Base-by-base conservation (phyloP, 2,888 invertebrate species). In the Chrysotoxum bicinctum region DNA sequence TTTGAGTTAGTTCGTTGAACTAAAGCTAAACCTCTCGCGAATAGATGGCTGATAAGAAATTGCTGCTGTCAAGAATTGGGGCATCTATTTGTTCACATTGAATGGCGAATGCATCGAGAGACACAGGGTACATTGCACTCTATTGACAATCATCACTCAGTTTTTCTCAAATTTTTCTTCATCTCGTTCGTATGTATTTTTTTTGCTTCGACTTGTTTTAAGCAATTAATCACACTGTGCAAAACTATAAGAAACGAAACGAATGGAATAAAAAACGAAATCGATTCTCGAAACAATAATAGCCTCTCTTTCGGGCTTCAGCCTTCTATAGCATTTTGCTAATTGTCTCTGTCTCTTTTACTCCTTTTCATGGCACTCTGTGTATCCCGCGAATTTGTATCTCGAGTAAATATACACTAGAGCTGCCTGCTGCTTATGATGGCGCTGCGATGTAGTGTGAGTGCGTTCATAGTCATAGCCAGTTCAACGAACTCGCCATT, bases 401-500 rank as follows among this genome's bases (percentile, higher is more conserved):
- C 73, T 73, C 69, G 60, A 66, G 76, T 64, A 56, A 60, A 54
- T 76, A 70, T 66, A 66, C 69, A 56, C 19, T 23, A 73, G 60
- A 56, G 50, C 66, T 40, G 64, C 66, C 26, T 62, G 19, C 37
- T 58, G 40, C 14, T 58, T 19, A 48, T 50, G 62, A 68, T 83
- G 56, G 23, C 10, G 64, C 45, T 64, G 64, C 16, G 56, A 52
- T 68, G 26, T 60, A 19, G 78, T 75, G 76, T 81, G 75, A 50
- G 73, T 73, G 76, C 72, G 76, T 85, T 85, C 68, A 69, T 89
- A 88, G 87, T 85, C 88, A 88, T 89, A 90, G 89, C 90, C 89
- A 91, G 92, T 92, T 92, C 92, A 92, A 90, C 91, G 92, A 92
- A 92, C 92, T 90, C 90, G 89, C 90, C 92, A 91, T 92, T 92